phyloP scores from a whole-genome alignment of 2,888 invertebrate genomes.

The Microctonus aethiopoides region DNA sequence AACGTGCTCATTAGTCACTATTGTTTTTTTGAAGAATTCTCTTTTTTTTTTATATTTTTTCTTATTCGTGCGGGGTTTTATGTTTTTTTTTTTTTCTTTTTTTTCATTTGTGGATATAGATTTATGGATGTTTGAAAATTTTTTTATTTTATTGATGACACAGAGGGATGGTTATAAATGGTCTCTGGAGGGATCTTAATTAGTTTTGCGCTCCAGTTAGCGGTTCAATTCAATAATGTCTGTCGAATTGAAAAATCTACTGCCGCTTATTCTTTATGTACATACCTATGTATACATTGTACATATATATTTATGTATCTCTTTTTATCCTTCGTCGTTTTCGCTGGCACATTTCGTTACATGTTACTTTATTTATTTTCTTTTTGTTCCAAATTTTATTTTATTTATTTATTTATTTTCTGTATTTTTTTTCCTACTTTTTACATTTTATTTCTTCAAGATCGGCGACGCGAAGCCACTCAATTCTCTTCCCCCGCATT shows the following conservation, averaged over 20 bases:
- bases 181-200: constrained; percentile 8
- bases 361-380: background rate
- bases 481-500: constrained; percentile 58
- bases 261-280: background rate
- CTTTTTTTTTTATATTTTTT: no score
- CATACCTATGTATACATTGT: no score
- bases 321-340: constrained; percentile 19
- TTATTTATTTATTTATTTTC: background rate
- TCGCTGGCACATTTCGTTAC: constrained; percentile 8
- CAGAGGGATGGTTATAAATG: background rate
- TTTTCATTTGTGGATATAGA: background rate
- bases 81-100: background rate
- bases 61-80: no score
- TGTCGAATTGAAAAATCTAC: constrained; percentile 32
- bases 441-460: constrained; percentile 33
- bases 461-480: constrained; percentile 55
- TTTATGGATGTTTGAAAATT: background rate
- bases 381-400: background rate
- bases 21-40: background rate
- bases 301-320: constrained; percentile 21
- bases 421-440: constrained; percentile 30
- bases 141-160: background rate
- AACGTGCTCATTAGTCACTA: background rate
- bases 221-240: constrained; percentile 34
- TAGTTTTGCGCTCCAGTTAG: constrained; percentile 29